phyloP scores from a whole-genome alignment of 2,113 vertebrate genomes.

The Gnathonemus longibarbis region DNA sequence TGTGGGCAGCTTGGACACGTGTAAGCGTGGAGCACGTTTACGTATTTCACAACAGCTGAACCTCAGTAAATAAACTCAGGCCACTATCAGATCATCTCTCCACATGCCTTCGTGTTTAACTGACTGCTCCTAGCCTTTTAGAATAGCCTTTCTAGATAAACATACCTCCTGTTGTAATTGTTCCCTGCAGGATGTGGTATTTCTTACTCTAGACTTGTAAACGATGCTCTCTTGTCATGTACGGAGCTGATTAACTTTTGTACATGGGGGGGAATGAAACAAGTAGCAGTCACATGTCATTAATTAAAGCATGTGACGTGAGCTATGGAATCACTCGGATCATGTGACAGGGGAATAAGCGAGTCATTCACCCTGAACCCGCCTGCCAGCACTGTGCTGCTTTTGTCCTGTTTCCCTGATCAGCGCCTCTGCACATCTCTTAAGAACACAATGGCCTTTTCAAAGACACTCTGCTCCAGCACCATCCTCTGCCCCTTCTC shows the following conservation, averaged over 20 bases:
- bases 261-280: not conserved
- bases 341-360: not conserved
- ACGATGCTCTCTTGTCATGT: not conserved
- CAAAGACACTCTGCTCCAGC: not conserved
- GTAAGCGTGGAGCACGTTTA: conserved; percentile 40
- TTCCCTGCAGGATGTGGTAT: not conserved
- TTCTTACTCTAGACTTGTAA: not conserved
- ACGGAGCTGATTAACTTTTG: not conserved
- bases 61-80: conserved; percentile 56
- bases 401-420: not conserved
- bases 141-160: not conserved
- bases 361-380: not conserved
- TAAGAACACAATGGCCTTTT: not conserved
- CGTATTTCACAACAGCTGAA: conserved; percentile 56
- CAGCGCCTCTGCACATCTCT: not conserved
- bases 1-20: not conserved
- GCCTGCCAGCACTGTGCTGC: not conserved
- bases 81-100: conserved; percentile 56
- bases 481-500: not conserved
- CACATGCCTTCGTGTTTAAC: conserved; percentile 34
- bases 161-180: conserved; percentile 44
- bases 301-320: not conserved
- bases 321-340: not conserved
- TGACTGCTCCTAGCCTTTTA: not conserved
- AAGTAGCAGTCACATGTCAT: not conserved